These are phyloP conservation scores for Campylomormyrus tamandua DNA, from an alignment of 2,113 vertebrate species.

Conservation along the genomic window DNA sequence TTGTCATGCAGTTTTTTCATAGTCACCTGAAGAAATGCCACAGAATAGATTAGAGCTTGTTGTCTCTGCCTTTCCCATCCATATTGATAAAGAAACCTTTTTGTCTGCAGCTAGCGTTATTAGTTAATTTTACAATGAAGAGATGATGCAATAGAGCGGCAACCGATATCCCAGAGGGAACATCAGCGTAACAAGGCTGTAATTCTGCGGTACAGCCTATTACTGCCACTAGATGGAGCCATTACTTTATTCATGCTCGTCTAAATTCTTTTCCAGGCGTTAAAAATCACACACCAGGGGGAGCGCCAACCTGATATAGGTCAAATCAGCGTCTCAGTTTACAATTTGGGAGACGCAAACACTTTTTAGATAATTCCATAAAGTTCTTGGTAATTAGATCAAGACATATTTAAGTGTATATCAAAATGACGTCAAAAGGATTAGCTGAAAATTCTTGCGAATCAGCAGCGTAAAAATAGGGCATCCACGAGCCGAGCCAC, in stretches of 20 bases:
- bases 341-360: background rate
- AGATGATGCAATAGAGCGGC: conserved; percentile 22
- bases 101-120: background rate
- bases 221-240: conserved; percentile 11
- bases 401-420: background rate
- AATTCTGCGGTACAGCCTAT: background rate
- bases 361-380: background rate
- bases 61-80: background rate
- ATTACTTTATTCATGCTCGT: background rate
- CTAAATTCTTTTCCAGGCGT: background rate
- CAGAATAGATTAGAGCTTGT: background rate
- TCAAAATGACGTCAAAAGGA: background rate
- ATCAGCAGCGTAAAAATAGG: background rate
- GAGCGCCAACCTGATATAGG: background rate
- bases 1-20: background rate
- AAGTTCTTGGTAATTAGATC: background rate
- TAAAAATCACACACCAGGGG: background rate
- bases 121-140: conserved; percentile 12
- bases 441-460: background rate
- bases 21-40: background rate
- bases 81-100: background rate
- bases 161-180: background rate
- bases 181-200: background rate
- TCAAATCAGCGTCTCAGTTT: background rate
- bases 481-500: background rate